Evolutionary conservation across 2,888 invertebrate species (phyloP).

Genomic region (Tupiocoris notatus): DNA sequence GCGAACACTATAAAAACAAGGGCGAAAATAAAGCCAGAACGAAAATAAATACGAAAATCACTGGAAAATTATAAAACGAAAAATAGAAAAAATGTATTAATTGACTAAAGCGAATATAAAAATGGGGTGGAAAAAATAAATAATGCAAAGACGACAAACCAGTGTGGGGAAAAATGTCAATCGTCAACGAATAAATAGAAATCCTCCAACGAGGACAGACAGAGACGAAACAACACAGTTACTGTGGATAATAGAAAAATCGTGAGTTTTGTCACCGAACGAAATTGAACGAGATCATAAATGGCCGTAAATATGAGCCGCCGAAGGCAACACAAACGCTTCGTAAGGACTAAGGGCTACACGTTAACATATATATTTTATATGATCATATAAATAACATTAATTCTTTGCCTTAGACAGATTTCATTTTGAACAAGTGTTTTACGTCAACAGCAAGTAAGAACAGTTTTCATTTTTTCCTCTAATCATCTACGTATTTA

Average conservation of each 20-base stretch:
- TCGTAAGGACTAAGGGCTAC: conserved; percentile 26
- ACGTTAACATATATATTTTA: conserved; percentile 35
- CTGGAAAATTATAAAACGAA: too few species aligned
- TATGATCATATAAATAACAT: conserved; percentile 37
- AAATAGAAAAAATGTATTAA: too few species aligned
- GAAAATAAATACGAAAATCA: conserved; percentile 2
- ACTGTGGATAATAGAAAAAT: not conserved
- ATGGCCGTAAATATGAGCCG: conserved; percentile 12
- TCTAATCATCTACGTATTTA: conserved; percentile 11
- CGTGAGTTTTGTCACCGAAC: not conserved
- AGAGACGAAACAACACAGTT: not conserved
- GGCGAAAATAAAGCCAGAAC: not conserved
- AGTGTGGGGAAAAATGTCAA: too few species aligned
- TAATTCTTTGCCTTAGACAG: conserved; percentile 30
- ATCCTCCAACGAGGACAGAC: not conserved
- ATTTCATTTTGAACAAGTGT: conserved; percentile 24
- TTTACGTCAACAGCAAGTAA: conserved; percentile 26
- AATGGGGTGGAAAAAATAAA: too few species aligned
- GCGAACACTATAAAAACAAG: conserved; percentile 22
- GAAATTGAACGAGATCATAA: conserved; percentile 31
- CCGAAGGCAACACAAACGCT: conserved; percentile 30
- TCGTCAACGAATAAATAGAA: conserved; percentile 1
- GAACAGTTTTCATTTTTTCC: conserved; percentile 21
- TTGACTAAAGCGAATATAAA: too few species aligned
- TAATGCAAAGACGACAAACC: too few species aligned